A percentile compares a stretch with the other conserved stretches of the same genome.
phyloP scores from a whole-genome alignment of 2,888 invertebrate species.

The Tetheella fluctuosa region DNA sequence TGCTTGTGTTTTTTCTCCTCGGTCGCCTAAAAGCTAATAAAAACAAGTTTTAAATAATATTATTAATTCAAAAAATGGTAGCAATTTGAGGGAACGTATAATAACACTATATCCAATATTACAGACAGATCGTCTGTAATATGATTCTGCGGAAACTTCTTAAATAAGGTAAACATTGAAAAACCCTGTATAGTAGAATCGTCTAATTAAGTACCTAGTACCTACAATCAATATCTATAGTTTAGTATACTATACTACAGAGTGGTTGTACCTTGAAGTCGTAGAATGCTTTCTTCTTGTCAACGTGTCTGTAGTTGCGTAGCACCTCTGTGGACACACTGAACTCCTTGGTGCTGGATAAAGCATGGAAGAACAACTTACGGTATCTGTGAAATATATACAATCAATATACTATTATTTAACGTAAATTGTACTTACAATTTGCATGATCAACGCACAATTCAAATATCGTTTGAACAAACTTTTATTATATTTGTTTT shows the following conservation, averaged over 20 bases:
- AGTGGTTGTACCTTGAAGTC: constrained; percentile 85
- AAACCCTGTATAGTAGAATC: too few species aligned
- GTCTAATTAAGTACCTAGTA: neutral
- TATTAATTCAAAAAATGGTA: constrained; percentile 8
- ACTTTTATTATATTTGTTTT: constrained; percentile 47
- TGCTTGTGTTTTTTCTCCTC: constrained; percentile 89
- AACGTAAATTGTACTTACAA: constrained; percentile 23
- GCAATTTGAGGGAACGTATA: constrained; percentile 10
- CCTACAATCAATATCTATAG: neutral
- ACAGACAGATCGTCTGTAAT: neutral
- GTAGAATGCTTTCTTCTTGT: constrained; percentile 86
- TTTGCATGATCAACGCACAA: constrained; percentile 24
- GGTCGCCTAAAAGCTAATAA: constrained; percentile 86
- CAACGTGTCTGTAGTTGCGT: constrained; percentile 88
- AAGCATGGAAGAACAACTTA: constrained; percentile 92
- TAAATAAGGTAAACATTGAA: too few species aligned
- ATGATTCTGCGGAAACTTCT: neutral
- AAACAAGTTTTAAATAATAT: constrained; percentile 21
- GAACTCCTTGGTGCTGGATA: constrained; percentile 92
- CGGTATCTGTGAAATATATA: constrained; percentile 80
- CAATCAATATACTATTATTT: constrained; percentile 15
- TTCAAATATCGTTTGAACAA: constrained; percentile 24
- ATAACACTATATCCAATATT: neutral
- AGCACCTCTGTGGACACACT: constrained; percentile 89
- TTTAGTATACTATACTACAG: neutral